A percentile compares a stretch with the other conserved stretches of the same genome.
Conservation (phyloP, 1,140 invertebrate species). For the Prorops nasuta region DNA sequence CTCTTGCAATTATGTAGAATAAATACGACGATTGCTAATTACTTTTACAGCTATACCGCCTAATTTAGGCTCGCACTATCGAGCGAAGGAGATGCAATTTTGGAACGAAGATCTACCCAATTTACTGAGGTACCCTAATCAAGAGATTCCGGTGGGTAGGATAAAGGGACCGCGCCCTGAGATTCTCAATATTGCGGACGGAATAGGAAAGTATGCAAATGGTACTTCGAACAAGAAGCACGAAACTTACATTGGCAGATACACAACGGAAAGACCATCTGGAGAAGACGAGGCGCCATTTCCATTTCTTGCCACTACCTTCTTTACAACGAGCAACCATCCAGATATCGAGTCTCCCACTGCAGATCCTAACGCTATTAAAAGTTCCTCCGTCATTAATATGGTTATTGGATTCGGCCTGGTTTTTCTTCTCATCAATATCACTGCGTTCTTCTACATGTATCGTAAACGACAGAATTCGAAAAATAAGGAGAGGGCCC, state of each 20-base stretch:
- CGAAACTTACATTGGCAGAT: conserved; percentile 12
- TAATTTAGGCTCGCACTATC: conserved; percentile 62
- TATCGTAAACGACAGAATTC: conserved; percentile 72
- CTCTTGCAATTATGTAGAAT: too few relatives aligned
- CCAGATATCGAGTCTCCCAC: neutral
- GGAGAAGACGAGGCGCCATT: neutral
- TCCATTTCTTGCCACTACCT: neutral
- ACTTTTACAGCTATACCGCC: conserved; percentile 67
- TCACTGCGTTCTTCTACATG: conserved; percentile 73
- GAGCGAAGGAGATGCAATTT: conserved; percentile 66
- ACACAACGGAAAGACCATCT: conserved; percentile 6
- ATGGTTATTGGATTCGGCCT: conserved; percentile 76
- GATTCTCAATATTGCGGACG: conserved; percentile 36
- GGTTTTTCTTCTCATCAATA: conserved; percentile 79
- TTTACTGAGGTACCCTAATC: conserved; percentile 54
- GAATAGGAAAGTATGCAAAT: conserved; percentile 33
- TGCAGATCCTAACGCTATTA: conserved; percentile 21
- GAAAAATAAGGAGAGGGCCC: conserved; percentile 55
- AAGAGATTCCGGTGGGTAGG: conserved; percentile 30
- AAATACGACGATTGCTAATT: too few relatives aligned
- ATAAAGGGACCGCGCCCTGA: conserved; percentile 35
- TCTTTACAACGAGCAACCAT: neutral
- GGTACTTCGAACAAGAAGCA: conserved; percentile 21
- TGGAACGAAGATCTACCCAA: conserved; percentile 72
- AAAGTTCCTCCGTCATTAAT: conserved; percentile 59